phyloP scores from a whole-genome alignment of 2,113 vertebrate species.

The Microcebus lehilahytsara region DNA sequence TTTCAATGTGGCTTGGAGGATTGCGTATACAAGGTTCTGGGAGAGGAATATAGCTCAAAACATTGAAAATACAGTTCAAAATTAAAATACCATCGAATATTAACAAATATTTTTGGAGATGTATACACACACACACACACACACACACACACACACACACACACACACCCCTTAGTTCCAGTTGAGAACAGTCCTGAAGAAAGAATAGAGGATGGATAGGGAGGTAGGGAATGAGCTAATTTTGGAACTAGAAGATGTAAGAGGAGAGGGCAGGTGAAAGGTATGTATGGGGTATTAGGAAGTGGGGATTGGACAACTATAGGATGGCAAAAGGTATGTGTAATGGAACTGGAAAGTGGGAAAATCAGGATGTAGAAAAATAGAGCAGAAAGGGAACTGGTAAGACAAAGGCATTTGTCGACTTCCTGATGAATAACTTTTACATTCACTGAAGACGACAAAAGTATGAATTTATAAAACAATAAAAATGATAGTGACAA shows the following conservation, averaged over 20 bases:
- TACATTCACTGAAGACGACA: not conserved
- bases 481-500: constrained; percentile 10
- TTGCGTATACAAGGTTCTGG: not conserved
- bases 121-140: not conserved
- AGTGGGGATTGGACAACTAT: not conserved
- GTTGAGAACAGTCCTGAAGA: not conserved
- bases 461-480: constrained; percentile 16
- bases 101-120: not conserved
- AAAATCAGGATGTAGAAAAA: constrained; percentile 3
- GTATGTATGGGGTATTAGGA: not conserved
- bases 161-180: not conserved
- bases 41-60: not conserved
- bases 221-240: not conserved
- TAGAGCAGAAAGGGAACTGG: not conserved
- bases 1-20: not conserved
- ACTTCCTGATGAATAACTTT: not conserved
- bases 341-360: not conserved
- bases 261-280: not conserved
- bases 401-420: not conserved
- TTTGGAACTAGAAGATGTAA: not conserved
- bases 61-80: constrained; percentile 25
- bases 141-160: too few relatives aligned
- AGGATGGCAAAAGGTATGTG: not conserved
- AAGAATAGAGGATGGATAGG: not conserved
- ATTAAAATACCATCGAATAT: not conserved